Evolutionary conservation across 1,140 invertebrate genomes (phyloP).

Genomic region (Drosophila orosa): DNA sequence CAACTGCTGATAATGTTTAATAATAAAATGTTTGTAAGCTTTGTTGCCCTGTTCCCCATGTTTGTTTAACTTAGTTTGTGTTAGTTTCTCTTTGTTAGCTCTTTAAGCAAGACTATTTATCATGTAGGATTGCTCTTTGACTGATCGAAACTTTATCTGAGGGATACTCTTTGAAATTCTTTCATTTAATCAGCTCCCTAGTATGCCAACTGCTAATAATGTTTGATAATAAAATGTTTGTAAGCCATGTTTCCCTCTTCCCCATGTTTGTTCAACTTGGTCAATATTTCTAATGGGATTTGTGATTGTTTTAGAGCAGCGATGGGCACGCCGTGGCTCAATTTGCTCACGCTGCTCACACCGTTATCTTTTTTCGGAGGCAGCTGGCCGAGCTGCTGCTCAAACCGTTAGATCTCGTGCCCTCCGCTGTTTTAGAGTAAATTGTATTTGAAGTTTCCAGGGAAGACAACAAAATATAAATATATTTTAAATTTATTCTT

Average conservation of each 20-base stretch:
- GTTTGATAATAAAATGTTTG: conserved; percentile 27
- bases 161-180: neutral
- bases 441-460: neutral
- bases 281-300: neutral
- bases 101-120: neutral
- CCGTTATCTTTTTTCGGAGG: too few relatives aligned
- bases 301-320: too few relatives aligned
- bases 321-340: too few relatives aligned
- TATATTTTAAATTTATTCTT: neutral
- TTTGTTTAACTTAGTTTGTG: neutral
- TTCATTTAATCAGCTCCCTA: too few relatives aligned
- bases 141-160: neutral
- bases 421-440: too few relatives aligned
- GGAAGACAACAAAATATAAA: neutral
- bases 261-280: conserved; percentile 6
- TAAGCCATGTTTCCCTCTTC: too few relatives aligned
- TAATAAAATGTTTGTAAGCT: conserved; percentile 34
- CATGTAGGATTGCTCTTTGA: neutral
- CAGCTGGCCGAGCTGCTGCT: too few relatives aligned
- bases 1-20: too few relatives aligned
- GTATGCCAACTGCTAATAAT: too few relatives aligned
- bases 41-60: too few relatives aligned
- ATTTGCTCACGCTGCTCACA: too few relatives aligned
- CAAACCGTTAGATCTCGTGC: too few relatives aligned
- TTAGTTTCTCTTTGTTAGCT: neutral